A percentile compares a stretch with the other conserved stretches of the same genome.
Evolutionary conservation across 2,113 vertebrate genomes (phyloP).

Genomic region (Mellivora capensis): DNA sequence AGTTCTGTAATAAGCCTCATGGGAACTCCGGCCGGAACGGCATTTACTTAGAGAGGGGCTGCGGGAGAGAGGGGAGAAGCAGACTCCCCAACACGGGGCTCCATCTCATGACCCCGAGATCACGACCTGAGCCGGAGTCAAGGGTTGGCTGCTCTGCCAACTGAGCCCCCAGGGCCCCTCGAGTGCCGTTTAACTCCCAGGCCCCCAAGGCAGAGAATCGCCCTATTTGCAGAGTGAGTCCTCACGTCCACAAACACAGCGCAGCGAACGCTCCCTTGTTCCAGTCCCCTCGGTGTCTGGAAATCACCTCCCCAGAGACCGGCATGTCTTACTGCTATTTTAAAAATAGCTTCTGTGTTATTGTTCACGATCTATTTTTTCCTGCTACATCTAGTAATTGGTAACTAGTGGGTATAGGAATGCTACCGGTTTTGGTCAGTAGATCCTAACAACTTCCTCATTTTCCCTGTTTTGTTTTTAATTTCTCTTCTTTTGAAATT

Average conservation of each 20-base stretch:
- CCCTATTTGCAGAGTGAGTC: fast-evolving
- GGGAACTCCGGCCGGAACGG: too few relatives aligned
- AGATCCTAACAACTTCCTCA: neutral
- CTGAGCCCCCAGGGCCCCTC: too few relatives aligned
- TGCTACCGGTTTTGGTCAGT: neutral
- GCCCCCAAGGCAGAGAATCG: neutral
- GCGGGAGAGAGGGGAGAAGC: too few relatives aligned
- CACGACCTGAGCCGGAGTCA: too few relatives aligned
- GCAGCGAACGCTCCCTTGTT: neutral
- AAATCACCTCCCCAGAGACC: neutral
- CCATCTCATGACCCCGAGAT: too few relatives aligned
- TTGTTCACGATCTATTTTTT: neutral
- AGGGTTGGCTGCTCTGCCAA: too few relatives aligned
- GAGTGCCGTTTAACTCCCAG: too few relatives aligned
- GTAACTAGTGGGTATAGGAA: neutral
- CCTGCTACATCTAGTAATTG: neutral
- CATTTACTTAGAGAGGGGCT: too few relatives aligned
- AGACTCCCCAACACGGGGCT: too few relatives aligned
- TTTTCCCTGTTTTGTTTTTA: neutral
- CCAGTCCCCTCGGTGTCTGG: too few relatives aligned
- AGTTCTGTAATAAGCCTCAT: too few relatives aligned
- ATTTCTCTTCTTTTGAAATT: neutral
- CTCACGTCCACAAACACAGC: fast-evolving
- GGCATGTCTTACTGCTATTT: neutral
- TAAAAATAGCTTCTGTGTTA: neutral